These are phyloP conservation scores for Diprion similis DNA, from an alignment of 1,140 invertebrate species.

Conservation along the genomic window DNA sequence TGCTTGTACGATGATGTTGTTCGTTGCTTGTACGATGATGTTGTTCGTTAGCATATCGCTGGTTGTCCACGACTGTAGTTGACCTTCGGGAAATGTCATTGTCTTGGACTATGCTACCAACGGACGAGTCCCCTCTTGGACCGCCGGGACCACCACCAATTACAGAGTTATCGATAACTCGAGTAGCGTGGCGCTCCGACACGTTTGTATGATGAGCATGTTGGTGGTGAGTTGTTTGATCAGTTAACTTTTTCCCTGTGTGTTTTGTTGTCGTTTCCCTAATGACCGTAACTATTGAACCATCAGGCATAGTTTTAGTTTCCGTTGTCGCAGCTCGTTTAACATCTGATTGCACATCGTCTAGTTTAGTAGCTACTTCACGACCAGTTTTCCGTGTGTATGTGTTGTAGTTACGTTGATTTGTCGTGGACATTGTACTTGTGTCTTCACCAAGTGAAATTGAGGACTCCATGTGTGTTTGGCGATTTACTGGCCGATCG, in stretches of 20 bases:
- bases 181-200: constrained; percentile 17
- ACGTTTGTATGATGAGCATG: constrained; percentile 28
- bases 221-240: constrained; percentile 28
- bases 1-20: constrained; percentile 30
- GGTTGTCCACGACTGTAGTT: neutral
- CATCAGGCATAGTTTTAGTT: constrained; percentile 62
- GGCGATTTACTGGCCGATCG: constrained; percentile 49
- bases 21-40: constrained; percentile 32
- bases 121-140: neutral
- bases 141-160: neutral
- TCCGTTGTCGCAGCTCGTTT: constrained; percentile 33
- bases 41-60: constrained; percentile 22
- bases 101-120: neutral
- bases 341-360: constrained; percentile 35
- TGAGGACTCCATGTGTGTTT: constrained; percentile 69
- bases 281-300: constrained; percentile 61
- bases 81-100: neutral
- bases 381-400: constrained; percentile 60
- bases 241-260: constrained; percentile 28
- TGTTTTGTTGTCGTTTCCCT: constrained; percentile 56
- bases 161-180: neutral
- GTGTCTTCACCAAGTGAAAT: constrained; percentile 69
- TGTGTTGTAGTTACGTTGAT: constrained; percentile 69
- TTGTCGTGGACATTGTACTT: constrained; percentile 63
- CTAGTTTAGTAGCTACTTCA: constrained; percentile 42